phyloP scores from a whole-genome alignment of 2,113 vertebrate species.

The Cathartes aura region DNA sequence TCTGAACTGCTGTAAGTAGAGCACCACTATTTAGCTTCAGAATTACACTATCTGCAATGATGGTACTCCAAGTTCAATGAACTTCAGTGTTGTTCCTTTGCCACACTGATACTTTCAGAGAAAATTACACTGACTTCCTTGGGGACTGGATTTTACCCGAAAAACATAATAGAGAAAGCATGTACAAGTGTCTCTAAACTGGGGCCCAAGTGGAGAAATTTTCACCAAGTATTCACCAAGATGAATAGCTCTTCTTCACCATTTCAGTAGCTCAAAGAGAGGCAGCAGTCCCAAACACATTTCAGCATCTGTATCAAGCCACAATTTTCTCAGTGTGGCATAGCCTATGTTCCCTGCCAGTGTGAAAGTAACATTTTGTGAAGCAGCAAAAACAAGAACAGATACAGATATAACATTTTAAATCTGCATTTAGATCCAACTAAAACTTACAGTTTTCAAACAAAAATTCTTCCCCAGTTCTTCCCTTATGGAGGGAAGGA shows the following conservation, averaged over 20 bases:
- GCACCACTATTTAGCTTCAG: neutral
- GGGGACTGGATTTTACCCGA: neutral
- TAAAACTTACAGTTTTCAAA: neutral
- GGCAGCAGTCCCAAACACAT: neutral
- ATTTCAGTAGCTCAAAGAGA: neutral
- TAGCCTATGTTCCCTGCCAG: neutral
- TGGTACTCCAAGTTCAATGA: neutral
- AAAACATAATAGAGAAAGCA: neutral
- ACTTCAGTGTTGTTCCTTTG: neutral
- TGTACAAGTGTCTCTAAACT: neutral
- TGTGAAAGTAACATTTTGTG: neutral
- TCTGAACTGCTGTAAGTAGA: neutral
- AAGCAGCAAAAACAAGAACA: neutral
- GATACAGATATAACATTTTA: neutral
- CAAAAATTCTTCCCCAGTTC: neutral
- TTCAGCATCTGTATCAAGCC: neutral
- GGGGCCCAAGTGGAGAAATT: neutral
- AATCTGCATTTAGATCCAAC: neutral
- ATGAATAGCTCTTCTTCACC: neutral
- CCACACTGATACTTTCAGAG: neutral
- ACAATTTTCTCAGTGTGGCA: neutral
- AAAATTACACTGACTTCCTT: neutral
- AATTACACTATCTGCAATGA: neutral
- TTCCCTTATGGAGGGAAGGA: neutral
- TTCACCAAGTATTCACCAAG: neutral